A percentile compares a stretch with the other conserved stretches of the same genome.
Conservation (phyloP, 2,113 vertebrate species). For the Corvus hawaiiensis region DNA sequence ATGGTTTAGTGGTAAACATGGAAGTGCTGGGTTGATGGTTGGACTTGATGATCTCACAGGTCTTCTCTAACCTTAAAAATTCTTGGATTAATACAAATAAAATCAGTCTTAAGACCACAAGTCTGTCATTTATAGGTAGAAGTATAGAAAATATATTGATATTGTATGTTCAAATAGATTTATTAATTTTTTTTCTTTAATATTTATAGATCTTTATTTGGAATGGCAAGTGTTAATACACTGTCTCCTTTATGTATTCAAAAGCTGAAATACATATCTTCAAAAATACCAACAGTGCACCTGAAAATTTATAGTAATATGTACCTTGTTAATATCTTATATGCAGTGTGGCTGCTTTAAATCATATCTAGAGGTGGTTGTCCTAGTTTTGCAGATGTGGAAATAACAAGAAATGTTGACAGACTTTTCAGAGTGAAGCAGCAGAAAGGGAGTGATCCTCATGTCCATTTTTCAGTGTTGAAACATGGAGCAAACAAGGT, state of each 20-base stretch:
- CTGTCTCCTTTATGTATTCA: background rate
- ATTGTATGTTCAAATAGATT: background rate
- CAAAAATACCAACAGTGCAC: background rate
- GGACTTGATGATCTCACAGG: background rate
- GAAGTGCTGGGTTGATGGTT: background rate
- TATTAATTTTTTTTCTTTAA: background rate
- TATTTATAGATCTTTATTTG: background rate
- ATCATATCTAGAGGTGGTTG: background rate
- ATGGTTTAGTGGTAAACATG: background rate
- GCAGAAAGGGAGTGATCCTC: background rate
- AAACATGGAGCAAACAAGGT: background rate
- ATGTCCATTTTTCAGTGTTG: background rate
- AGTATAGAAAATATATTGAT: background rate
- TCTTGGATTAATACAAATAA: background rate
- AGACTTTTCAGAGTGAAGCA: background rate
- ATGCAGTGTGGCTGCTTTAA: background rate
- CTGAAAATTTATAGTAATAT: background rate
- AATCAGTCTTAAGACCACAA: background rate
- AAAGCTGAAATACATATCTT: background rate
- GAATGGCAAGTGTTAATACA: background rate
- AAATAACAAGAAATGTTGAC: background rate
- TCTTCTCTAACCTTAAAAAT: background rate
- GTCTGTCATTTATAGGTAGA: background rate
- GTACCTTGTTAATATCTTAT: background rate
- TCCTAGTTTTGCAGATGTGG: background rate